Evolutionary conservation across 2,113 vertebrate genomes (phyloP).

Genomic region (Vidua chalybeata): DNA sequence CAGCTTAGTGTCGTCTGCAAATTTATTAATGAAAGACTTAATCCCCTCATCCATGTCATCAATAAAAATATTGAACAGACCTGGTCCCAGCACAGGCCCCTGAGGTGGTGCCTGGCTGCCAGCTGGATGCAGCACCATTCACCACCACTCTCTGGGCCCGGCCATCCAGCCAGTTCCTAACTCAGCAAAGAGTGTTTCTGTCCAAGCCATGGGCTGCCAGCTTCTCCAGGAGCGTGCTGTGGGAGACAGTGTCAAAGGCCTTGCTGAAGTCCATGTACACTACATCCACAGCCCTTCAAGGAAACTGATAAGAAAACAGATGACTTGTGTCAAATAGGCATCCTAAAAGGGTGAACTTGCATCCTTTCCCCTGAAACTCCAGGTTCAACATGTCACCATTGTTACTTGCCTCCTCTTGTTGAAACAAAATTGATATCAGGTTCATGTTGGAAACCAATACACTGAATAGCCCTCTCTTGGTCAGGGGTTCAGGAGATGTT

Average conservation of each 20-base stretch:
- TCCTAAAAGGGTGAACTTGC: background rate
- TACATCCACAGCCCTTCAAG: background rate
- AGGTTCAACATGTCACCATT: background rate
- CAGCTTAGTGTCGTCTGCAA: background rate
- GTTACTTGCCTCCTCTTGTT: background rate
- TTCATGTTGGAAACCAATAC: background rate
- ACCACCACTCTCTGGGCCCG: background rate
- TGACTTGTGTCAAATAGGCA: background rate
- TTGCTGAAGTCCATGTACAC: background rate
- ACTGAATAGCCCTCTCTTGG: background rate
- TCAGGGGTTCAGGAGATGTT: background rate
- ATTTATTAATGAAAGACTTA: background rate
- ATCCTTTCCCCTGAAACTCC: background rate
- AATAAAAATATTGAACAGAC: background rate
- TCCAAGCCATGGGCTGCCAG: background rate
- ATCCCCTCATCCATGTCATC: accelerated
- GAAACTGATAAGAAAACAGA: background rate
- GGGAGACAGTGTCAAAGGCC: background rate
- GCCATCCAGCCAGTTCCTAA: background rate
- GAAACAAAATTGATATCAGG: background rate
- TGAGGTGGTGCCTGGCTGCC: background rate
- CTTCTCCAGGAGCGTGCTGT: background rate
- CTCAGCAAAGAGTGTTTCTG: background rate
- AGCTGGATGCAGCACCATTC: background rate
- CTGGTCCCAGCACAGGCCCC: background rate